Evolutionary conservation across 1,140 invertebrate species (phyloP).

Genomic region (Steinernema khuongi): DNA sequence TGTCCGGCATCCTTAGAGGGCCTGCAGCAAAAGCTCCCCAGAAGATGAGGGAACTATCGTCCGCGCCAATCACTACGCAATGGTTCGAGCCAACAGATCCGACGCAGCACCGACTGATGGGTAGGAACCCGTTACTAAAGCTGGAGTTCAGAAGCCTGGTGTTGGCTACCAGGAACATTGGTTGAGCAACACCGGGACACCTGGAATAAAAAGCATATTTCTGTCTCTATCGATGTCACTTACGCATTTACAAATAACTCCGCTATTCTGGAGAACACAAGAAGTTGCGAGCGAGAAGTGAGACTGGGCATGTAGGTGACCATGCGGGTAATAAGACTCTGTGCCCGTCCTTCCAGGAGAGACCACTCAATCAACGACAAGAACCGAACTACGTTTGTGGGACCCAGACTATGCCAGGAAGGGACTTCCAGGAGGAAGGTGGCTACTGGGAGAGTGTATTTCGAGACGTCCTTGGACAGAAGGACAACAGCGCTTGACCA

Average conservation of each 20-base stretch:
- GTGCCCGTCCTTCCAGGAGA: not conserved
- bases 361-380: not conserved
- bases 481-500: slow-evolving; percentile 1
- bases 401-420: slow-evolving; percentile 1
- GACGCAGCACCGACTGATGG: not conserved
- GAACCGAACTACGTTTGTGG: not conserved
- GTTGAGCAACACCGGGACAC: slow-evolving; percentile 5
- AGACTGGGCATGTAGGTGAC: not conserved
- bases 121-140: not conserved
- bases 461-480: not conserved
- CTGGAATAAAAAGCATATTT: not conserved
- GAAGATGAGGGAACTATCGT: not conserved
- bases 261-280: not conserved
- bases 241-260: slow-evolving; percentile 1
- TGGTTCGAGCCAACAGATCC: not conserved
- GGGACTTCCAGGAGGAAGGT: not conserved
- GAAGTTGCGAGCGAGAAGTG: not conserved
- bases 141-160: not conserved
- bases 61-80: not conserved
- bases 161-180: not conserved
- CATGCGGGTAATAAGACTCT: not conserved
- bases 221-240: not conserved
- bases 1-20: not conserved
- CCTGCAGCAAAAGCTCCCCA: not conserved
- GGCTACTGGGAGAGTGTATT: not conserved